Conservation (phyloP, 1,140 invertebrate species). For the Lepidurus couesii region DNA sequence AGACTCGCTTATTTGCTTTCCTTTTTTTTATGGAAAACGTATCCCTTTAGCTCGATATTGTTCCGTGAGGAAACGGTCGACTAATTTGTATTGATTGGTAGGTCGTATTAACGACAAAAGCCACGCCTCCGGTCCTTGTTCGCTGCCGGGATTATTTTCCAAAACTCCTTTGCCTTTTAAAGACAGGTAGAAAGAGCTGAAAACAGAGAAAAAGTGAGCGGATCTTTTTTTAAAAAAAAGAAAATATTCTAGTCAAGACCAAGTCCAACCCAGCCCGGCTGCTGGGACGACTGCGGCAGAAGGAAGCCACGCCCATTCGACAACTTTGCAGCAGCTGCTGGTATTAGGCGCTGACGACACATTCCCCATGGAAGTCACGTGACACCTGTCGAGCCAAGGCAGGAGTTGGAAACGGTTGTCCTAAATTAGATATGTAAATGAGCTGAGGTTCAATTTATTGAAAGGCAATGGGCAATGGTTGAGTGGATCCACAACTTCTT, state of each 20-base stretch:
- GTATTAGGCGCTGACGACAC: constrained; percentile 27
- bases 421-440: constrained; percentile 1
- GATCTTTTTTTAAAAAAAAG: constrained; percentile 24
- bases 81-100: constrained; percentile 17
- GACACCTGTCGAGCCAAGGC: constrained; percentile 29
- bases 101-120: constrained; percentile 14
- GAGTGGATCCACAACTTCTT: constrained; percentile 25
- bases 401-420: constrained; percentile 25
- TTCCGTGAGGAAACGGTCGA: neutral
- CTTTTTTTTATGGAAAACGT: too few relatives aligned
- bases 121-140: neutral
- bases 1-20: too few relatives aligned
- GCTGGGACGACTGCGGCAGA: constrained; percentile 26
- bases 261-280: constrained; percentile 28
- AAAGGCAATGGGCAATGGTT: constrained; percentile 19
- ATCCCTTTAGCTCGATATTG: too few relatives aligned
- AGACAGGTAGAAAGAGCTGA: constrained; percentile 11
- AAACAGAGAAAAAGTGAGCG: neutral
- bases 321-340: constrained; percentile 28
- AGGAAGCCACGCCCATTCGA: constrained; percentile 26
- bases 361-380: constrained; percentile 34
- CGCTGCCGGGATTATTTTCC: constrained; percentile 12
- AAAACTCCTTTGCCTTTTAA: constrained; percentile 18
- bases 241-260: constrained; percentile 24
- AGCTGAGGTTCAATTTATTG: constrained; percentile 20